Conservation (phyloP, 2,888 invertebrate species). For the Alloscopus bannaensis region DNA sequence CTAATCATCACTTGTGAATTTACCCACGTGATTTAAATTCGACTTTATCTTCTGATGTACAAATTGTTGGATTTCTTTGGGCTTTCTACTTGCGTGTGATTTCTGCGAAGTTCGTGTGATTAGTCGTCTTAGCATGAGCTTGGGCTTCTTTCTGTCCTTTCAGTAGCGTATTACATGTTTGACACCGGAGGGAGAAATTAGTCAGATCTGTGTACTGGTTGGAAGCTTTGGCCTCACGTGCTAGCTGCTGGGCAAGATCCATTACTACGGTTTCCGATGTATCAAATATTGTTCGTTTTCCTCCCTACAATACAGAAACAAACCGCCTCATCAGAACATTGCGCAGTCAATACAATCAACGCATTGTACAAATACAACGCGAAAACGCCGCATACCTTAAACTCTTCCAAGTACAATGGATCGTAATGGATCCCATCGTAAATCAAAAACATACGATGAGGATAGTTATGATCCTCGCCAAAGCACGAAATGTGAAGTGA, state of each 20-base stretch:
- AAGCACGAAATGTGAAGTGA: constrained; percentile 93
- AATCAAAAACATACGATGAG: constrained; percentile 88
- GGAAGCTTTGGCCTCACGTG: constrained; percentile 90
- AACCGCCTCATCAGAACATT: background rate
- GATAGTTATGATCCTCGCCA: constrained; percentile 93
- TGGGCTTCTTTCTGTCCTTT: constrained; percentile 89
- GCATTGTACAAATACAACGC: constrained; percentile 68
- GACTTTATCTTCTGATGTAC: no score
- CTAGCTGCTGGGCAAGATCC: constrained; percentile 88
- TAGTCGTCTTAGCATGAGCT: constrained; percentile 88
- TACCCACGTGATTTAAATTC: no score
- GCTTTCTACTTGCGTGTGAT: constrained; percentile 62
- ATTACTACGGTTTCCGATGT: constrained; percentile 84
- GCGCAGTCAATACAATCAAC: background rate
- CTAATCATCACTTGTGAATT: no score
- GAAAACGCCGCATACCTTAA: constrained; percentile 81
- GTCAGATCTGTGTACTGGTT: constrained; percentile 93
- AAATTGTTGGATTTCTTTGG: background rate
- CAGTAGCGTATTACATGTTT: constrained; percentile 85
- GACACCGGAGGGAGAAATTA: constrained; percentile 89
- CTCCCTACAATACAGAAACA: constrained; percentile 77
- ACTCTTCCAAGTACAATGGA: constrained; percentile 90
- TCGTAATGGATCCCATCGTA: constrained; percentile 99
- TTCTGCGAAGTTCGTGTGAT: constrained; percentile 80
- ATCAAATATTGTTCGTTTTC: constrained; percentile 87